Evolutionary conservation across 2,888 invertebrate genomes (phyloP).

Genomic region (Drosophila niveifrons): DNA sequence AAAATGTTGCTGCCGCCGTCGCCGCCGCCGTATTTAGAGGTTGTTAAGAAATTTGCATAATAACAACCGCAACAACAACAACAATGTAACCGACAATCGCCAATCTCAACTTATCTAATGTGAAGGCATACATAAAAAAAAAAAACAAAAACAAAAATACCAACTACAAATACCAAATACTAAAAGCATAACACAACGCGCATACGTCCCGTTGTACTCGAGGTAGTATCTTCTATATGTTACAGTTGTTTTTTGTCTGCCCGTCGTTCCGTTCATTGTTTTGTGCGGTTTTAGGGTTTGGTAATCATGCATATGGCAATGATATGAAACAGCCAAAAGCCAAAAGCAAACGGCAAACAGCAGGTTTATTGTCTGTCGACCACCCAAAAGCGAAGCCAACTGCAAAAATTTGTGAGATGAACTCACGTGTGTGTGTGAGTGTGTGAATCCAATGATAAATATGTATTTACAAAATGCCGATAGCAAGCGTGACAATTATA

Average conservation of each 20-base stretch:
- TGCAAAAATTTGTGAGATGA: conserved; percentile 5
- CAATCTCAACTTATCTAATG: conserved; percentile 58
- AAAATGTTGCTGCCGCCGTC: conserved; percentile 36
- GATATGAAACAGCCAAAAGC: conserved; percentile 41
- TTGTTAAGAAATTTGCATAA: conserved; percentile 70
- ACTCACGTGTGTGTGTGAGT: neutral
- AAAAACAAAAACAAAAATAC: neutral
- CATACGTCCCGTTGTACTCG: conserved; percentile 48
- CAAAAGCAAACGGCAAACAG: neutral
- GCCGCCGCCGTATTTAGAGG: conserved; percentile 54
- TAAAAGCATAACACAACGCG: conserved; percentile 34
- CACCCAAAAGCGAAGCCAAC: neutral
- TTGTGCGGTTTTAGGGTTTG: conserved; percentile 44
- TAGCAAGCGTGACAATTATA: conserved; percentile 13
- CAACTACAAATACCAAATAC: conserved; percentile 14
- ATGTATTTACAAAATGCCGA: neutral
- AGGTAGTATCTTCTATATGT: conserved; percentile 19
- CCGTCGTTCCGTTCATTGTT: conserved; percentile 20
- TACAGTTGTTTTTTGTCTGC: neutral
- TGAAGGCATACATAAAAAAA: conserved; percentile 29
- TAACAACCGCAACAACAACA: conserved; percentile 48
- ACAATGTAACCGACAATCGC: conserved; percentile 61
- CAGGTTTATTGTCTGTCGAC: conserved; percentile 27
- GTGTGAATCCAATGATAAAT: neutral
- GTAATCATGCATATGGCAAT: conserved; percentile 49